Percentiles rank a stretch among this genome's conserved stretches.
Conservation (phyloP, 2,113 vertebrate species). For the Xenopus borealis region DNA sequence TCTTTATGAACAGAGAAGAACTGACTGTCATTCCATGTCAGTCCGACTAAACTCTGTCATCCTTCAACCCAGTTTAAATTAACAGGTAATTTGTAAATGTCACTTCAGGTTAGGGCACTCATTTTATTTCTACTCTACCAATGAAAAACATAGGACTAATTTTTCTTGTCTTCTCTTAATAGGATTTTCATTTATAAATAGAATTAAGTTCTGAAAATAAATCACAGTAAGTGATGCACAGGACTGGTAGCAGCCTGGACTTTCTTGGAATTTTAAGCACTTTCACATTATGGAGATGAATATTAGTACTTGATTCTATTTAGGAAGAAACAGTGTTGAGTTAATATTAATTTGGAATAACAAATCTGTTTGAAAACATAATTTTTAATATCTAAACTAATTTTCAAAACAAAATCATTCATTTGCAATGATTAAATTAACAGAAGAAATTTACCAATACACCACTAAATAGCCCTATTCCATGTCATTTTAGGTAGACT, state of each 20-base stretch:
- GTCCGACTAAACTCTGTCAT: slow-evolving; percentile 94
- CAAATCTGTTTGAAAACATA: slow-evolving; percentile 87
- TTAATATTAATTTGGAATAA: slow-evolving; percentile 89
- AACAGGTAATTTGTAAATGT: slow-evolving; percentile 99
- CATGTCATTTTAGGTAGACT: slow-evolving; percentile 58
- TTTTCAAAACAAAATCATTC: slow-evolving; percentile 84
- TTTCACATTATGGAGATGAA: slow-evolving; percentile 79
- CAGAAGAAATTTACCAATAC: slow-evolving; percentile 60
- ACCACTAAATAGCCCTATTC: slow-evolving; percentile 61
- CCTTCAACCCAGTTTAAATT: slow-evolving; percentile 98
- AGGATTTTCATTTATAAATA: slow-evolving; percentile 99
- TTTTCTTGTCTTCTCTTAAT: slow-evolving; percentile 98
- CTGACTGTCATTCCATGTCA: slow-evolving; percentile 89
- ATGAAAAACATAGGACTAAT: slow-evolving; percentile 88
- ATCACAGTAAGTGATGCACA: slow-evolving; percentile 93
- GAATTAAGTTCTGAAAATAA: slow-evolving; percentile 98
- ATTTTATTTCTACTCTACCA: slow-evolving; percentile 97
- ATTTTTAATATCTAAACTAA: slow-evolving; percentile 88
- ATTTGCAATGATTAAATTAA: slow-evolving; percentile 76
- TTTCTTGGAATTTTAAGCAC: slow-evolving; percentile 79
- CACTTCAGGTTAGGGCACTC: slow-evolving; percentile 98
- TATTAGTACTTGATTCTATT: slow-evolving; percentile 87
- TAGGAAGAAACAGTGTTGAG: slow-evolving; percentile 78
- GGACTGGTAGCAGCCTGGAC: slow-evolving; percentile 71
- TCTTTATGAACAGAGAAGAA: slow-evolving; percentile 80